phyloP scores from a whole-genome alignment of 2,113 vertebrate species.

The Myiozetetes cayanensis region DNA sequence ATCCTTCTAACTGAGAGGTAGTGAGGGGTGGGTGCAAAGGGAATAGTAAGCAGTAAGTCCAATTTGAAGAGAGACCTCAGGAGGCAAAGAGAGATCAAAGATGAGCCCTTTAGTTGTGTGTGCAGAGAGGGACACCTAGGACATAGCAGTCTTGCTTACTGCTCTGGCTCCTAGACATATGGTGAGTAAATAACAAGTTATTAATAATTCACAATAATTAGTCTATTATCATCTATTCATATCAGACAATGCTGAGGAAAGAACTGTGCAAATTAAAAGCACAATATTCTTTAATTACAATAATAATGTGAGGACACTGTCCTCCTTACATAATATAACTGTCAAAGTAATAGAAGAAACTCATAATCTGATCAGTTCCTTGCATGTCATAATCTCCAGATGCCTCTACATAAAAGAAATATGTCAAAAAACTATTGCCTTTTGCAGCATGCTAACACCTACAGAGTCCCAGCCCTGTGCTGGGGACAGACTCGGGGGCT shows the following conservation, averaged over 20 bases:
- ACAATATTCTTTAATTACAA: slow-evolving; percentile 42
- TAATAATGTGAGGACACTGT: not conserved
- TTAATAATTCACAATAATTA: slow-evolving; percentile 50
- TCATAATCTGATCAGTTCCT: not conserved
- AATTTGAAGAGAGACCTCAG: not conserved
- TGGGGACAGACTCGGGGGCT: rapidly evolving
- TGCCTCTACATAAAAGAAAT: not conserved
- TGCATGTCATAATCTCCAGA: not conserved
- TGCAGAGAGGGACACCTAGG: not conserved
- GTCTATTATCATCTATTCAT: not conserved
- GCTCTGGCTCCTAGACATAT: not conserved
- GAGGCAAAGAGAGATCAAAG: not conserved
- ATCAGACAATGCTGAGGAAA: slow-evolving; percentile 39
- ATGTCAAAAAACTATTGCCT: not conserved
- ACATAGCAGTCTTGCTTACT: not conserved
- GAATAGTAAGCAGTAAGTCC: not conserved
- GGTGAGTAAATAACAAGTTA: not conserved
- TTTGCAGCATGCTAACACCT: not conserved
- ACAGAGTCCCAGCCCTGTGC: rapidly evolving
- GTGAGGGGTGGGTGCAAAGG: rapidly evolving
- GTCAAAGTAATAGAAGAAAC: not conserved
- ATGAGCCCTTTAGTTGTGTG: not conserved
- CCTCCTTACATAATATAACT: not conserved
- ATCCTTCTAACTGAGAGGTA: not conserved
- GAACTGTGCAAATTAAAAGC: slow-evolving; percentile 34